Conservation (phyloP, 2,797 vertebrate genomes). For the Xenentodon cancila region DNA sequence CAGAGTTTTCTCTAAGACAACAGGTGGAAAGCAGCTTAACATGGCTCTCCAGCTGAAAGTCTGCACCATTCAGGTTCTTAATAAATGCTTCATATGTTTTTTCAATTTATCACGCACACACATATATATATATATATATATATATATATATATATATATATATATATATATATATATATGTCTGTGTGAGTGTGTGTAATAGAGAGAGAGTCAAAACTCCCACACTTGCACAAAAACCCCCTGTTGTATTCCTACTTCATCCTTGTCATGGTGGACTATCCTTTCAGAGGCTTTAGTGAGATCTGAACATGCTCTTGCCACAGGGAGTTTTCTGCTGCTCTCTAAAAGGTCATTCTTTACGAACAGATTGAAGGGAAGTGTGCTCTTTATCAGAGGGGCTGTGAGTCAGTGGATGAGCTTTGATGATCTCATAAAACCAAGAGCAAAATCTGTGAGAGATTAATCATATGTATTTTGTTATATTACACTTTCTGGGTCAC, state of each 20-base stretch:
- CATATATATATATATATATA: too few relatives aligned
- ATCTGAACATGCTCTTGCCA: constrained; percentile 63
- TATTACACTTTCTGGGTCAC: constrained; percentile 63
- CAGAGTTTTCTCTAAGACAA: constrained; percentile 36
- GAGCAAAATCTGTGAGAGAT: constrained; percentile 61
- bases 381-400: constrained; percentile 71
- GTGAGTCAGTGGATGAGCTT: constrained; percentile 68
- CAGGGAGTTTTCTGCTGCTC: constrained; percentile 53
- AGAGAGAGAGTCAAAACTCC: too few relatives aligned
- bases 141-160: too few relatives aligned
- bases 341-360: constrained; percentile 70
- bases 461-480: constrained; percentile 56
- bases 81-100: constrained; percentile 40
- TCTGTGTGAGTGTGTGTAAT: too few relatives aligned
- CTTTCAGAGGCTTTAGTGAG: constrained; percentile 57
- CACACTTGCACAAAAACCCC: too few relatives aligned
- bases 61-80: constrained; percentile 26
- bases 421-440: constrained; percentile 69
- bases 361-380: constrained; percentile 69
- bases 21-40: constrained; percentile 46
- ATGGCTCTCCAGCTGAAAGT: constrained; percentile 30
- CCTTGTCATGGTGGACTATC: constrained; percentile 47
- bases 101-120: too few relatives aligned
- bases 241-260: constrained; percentile 37
- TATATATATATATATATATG: too few relatives aligned